phyloP scores from a whole-genome alignment of 2,888 invertebrate species.

The Tachina lurida region DNA sequence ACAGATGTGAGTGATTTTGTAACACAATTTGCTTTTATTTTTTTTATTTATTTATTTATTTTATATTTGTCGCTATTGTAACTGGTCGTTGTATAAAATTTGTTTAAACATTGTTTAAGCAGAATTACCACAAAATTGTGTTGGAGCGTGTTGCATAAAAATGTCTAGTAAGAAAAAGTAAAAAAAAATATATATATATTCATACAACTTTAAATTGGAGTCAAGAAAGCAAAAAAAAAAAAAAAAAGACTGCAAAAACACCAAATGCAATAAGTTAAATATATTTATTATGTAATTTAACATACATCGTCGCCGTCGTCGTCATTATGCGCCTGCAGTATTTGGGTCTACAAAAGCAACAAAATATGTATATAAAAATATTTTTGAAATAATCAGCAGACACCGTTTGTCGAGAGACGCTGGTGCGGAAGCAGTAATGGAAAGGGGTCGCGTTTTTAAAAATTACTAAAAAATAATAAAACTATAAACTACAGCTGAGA shows the following conservation, averaged over 20 bases:
- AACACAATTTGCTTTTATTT: not conserved
- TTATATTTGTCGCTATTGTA: slow-evolving; percentile 1
- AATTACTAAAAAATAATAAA: slow-evolving; percentile 46
- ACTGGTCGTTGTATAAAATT: slow-evolving; percentile 24
- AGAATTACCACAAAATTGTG: slow-evolving; percentile 20
- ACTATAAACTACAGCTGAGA: slow-evolving; percentile 33
- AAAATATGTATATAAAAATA: not conserved
- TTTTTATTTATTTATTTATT: slow-evolving; percentile 17
- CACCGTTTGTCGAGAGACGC: slow-evolving; percentile 29
- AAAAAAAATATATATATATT: slow-evolving; percentile 16
- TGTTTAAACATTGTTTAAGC: slow-evolving; percentile 29
- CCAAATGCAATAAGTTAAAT: slow-evolving; percentile 40
- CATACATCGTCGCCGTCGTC: slow-evolving; percentile 45
- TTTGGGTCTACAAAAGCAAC: slow-evolving; percentile 43
- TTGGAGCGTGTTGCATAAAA: slow-evolving; percentile 40
- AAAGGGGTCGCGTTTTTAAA: slow-evolving; percentile 41
- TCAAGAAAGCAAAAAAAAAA: slow-evolving; percentile 26
- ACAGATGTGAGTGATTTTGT: slow-evolving; percentile 8
- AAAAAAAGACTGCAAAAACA: not conserved
- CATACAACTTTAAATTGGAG: slow-evolving; percentile 39
- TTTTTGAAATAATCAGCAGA: slow-evolving; percentile 39
- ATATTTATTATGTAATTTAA: slow-evolving; percentile 62
- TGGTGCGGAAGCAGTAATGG: slow-evolving; percentile 43
- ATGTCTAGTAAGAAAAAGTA: not conserved
- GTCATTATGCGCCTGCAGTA: slow-evolving; percentile 41